These are phyloP conservation scores for Apolygus lucorum DNA, from an alignment of 1,140 invertebrate species.

Conservation along the genomic window DNA sequence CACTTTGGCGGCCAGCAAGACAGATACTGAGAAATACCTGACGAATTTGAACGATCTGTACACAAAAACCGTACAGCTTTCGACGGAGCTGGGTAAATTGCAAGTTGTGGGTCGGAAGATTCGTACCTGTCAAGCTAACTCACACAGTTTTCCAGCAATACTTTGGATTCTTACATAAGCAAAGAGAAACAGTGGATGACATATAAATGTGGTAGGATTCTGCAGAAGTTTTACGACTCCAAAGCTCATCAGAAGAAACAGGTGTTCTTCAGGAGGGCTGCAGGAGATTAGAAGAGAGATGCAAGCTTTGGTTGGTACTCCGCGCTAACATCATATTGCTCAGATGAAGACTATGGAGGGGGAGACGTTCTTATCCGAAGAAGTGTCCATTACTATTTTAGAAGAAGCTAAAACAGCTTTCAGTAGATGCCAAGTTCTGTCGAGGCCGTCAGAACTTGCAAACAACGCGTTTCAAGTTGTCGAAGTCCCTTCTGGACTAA, in stretches of 20 bases:
- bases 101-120: conserved; percentile 72
- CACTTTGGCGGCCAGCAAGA: neutral
- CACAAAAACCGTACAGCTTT: conserved; percentile 66
- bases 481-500: conserved; percentile 76
- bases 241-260: conserved; percentile 93
- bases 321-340: conserved; percentile 84
- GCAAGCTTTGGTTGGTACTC: conserved; percentile 83
- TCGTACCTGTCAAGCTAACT: conserved; percentile 71
- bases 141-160: conserved; percentile 75
- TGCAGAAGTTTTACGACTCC: conserved; percentile 83
- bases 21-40: conserved; percentile 78
- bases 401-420: conserved; percentile 88
- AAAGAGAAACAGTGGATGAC: conserved; percentile 68
- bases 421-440: conserved; percentile 76
- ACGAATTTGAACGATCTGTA: conserved; percentile 82
- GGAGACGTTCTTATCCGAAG: conserved; percentile 94
- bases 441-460: conserved; percentile 66
- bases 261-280: conserved; percentile 63
- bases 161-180: conserved; percentile 66
- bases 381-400: conserved; percentile 86
- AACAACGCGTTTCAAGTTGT: conserved; percentile 74
- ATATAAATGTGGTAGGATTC: conserved; percentile 59
- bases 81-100: conserved; percentile 58
- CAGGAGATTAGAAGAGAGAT: conserved; percentile 86
- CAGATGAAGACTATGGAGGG: conserved; percentile 92